Evolutionary conservation across 2,888 invertebrate species (phyloP), one percentile per base, ranked within the genome.

Genomic region (Latrodectus hesperus): DNA sequence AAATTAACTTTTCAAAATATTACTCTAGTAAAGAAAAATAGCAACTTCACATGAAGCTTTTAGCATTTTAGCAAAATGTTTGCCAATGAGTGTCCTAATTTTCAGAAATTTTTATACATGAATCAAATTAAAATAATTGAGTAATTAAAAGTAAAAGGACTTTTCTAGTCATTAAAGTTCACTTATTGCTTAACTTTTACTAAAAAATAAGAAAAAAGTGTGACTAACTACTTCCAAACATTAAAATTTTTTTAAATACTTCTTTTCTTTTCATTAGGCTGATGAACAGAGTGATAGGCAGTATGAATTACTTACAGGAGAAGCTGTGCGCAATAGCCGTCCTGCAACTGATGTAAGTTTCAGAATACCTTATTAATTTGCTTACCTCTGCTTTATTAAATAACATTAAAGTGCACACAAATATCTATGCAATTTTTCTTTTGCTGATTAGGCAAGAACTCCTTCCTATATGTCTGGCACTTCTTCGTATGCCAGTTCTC

Each of bases 401-500:
- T 16, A 26, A 8, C 10, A 12, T 49, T 72, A 9, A 72, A 17
- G 11, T 38, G 10, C 14, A 26, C 49, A 14, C 6, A 51, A 51
- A 17, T 49, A 26, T 49, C 11, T 49, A 0, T 26, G 11, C n/a
- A 12, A 26, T 49, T n/a, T 38, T 51, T 49, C 26, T 55, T 53
- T 22, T 64, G 10, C 8, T 17, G 10, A 17, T 55, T 70, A 88
- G 84, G 83, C 60, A 51, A 68, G 85, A 70, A 89, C 85, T 73
- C 77, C 85, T 52, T 89, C 85, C 0, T 87, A 89, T 74, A 78
- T 89, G 60, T 86, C 81, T 67, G 86, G 89, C 26, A 60, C 89
- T 51, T 90, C 93, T 91, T 91, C 93, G 92, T 95, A 95, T 92
- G 95, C 95, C 91, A 96, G 96, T 87, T 97, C 97, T 91, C 94